phyloP scores from a whole-genome alignment of 2,797 vertebrate species.

The Ptychadena robeensis region DNA sequence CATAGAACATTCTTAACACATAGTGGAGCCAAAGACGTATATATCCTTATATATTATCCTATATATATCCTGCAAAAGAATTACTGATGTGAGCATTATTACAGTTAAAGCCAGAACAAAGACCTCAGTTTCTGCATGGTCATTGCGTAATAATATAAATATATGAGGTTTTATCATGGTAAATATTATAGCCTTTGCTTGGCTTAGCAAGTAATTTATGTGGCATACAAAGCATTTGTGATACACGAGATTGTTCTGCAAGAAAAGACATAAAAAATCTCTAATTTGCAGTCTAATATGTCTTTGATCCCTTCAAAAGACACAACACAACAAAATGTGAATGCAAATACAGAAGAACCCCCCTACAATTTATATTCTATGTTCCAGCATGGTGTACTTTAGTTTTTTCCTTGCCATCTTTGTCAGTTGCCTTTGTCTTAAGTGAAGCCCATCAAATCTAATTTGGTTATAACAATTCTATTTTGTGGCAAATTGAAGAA shows the following conservation, averaged over 20 bases:
- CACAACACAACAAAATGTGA: not conserved
- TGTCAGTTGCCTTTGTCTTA: not conserved
- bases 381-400: not conserved
- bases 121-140: not conserved
- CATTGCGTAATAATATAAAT: not conserved
- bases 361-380: not conserved
- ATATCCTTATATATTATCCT: too few relatives aligned
- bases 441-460: conserved; percentile 9
- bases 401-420: not conserved
- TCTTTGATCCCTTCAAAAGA: not conserved
- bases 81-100: too few relatives aligned
- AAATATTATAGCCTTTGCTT: not conserved
- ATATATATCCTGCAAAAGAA: too few relatives aligned
- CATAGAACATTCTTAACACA: too few relatives aligned
- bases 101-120: not conserved
- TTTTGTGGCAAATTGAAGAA: not conserved
- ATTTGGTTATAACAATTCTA: conserved; percentile 21
- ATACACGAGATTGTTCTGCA: not conserved
- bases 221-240: not conserved
- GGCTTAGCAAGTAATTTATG: not conserved
- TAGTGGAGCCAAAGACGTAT: too few relatives aligned
- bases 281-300: not conserved
- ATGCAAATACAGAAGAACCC: not conserved
- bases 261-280: not conserved
- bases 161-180: not conserved